Base-by-base conservation (phyloP, 2,113 vertebrate genomes). In the Tyrannus savana region DNA sequence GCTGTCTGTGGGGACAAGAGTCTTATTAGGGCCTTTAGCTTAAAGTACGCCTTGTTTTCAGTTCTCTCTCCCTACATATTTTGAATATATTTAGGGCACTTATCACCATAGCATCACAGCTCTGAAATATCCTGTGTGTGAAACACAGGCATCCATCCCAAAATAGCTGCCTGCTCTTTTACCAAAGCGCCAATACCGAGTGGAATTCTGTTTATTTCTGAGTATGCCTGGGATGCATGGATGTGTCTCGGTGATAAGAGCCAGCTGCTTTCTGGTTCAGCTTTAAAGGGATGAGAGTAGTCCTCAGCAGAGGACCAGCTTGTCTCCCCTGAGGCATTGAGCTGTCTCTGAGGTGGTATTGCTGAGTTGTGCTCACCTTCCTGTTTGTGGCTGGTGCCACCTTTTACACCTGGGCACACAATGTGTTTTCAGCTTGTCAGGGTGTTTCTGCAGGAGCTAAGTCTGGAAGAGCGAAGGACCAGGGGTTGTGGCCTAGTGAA, bases 21-120 rank as follows among this genome's bases (percentile, higher is more conserved):
- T 37, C 47, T 64, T 15, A 78, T 83, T 49, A 78, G 95, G 79
- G 79, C 79, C 75, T 84, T n/a, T 77, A 50, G 71, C 85, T 67
- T 90, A 63, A 78, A 78, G 44, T n/a, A 28, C 1, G 13, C 62
- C 56, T n/a, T 90, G 72, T 76, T 63, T 79, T 41, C 68, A 39
- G 63, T 67, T 84, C 55, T 66, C 81, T 94, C 82, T 94, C 88
- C 53, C 77, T 86, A 39, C 84, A 27, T 77, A 31, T 94, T 90
- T 95, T 74, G 67, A 71, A 59, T 90, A 90, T 91, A 94, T 94
- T 90, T 90, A 92, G 93, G 93, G 56, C 59, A 71, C n/a, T 90
- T 71, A 88, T 96, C 95, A 92, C 96, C 95, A 96, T 96, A 95
- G 95, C 88, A 92, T 90, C 95, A 79, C 69, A 86, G 88, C 80